Evolutionary conservation across 2,888 invertebrate species (phyloP).

Genomic region (Arrhopalites spinosus): DNA sequence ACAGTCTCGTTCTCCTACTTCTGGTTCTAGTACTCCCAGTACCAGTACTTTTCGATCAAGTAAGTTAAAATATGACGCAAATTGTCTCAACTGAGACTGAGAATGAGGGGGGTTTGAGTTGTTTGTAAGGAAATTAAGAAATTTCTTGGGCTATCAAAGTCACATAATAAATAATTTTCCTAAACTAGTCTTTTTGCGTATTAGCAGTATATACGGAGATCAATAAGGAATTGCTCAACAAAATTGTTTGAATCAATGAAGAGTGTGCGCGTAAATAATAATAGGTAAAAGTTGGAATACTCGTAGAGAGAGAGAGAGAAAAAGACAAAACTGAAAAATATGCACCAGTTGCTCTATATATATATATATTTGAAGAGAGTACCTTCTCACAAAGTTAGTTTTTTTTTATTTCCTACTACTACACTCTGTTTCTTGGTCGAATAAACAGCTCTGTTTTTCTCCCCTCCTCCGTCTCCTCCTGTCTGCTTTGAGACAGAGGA

Average conservation of each 20-base stretch:
- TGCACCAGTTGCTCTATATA: constrained; percentile 29
- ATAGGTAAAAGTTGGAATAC: neutral
- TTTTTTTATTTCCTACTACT: too few relatives aligned
- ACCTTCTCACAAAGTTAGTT: neutral
- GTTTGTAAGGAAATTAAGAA: too few relatives aligned
- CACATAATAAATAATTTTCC: neutral
- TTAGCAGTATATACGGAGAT: constrained; percentile 23
- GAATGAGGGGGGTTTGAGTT: too few relatives aligned
- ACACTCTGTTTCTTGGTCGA: neutral
- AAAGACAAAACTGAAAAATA: neutral
- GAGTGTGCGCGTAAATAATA: constrained; percentile 25
- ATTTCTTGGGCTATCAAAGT: too few relatives aligned
- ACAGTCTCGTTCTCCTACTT: constrained; percentile 9
- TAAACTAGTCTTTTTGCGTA: neutral
- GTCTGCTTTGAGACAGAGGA: too few relatives aligned
- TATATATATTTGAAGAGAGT: too few relatives aligned
- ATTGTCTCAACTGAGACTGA: too few relatives aligned
- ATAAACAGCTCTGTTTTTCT: constrained; percentile 4
- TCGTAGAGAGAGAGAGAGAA: too few relatives aligned
- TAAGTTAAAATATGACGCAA: too few relatives aligned
- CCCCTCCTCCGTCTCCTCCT: too few relatives aligned
- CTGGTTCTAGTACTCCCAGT: constrained; percentile 8
- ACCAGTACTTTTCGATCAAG: too few relatives aligned
- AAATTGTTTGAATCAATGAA: constrained; percentile 30
- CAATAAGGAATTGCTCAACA: constrained; percentile 28